Base-by-base conservation (phyloP, 2,888 invertebrate genomes). In the Epistrophella euchroma region DNA sequence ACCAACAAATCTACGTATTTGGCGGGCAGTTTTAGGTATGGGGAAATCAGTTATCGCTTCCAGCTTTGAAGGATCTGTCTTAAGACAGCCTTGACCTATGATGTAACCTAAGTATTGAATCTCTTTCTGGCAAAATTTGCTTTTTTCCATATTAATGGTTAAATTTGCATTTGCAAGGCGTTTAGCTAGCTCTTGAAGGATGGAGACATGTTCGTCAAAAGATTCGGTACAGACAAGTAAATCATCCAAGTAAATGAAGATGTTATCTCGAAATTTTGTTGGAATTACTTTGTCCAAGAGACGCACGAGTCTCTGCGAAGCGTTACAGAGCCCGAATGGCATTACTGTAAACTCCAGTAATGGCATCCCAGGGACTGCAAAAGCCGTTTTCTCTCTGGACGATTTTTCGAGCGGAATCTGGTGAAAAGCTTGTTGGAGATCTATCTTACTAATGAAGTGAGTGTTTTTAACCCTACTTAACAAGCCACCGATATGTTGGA, bases 91-190 rank as follows among this genome's bases (percentile, higher is more conserved):
- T 7, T 55, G 32, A 15, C 55, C 55, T n/a, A 55, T 55, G 4
- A 55, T 32, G 15, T 55, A 55, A 1, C 55, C 55, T 5, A 55
- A 55, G 7, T 55, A 55, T n/a, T 55, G 55, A 52, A 52, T 52
- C 25, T 52, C 19, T 19, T 28, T 28, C 6, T 28, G 28, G 6
- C 28, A 28, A 6, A 28, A 28, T 6, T 28, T 28, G 6, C 28
- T 52, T 52, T 52, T 52, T 19, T 52, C 50, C 50, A 52, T 52
- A 22, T 52, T 52, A 52, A 52, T 52, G 10, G 50, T 52, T 3
- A 52, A 6, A 19, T 55, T 55, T 1, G 55, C 55, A n/a, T n/a
- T 0, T 9, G 32, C 17, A 0, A 55, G 55, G 9, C 28, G n/a
- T 28, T 28, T n/a, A 25, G 55, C 55, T 15, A 55, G 55, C 4